Base-by-base conservation (phyloP, 2,797 vertebrate species). In the Hyperoplus lanceolatus region DNA sequence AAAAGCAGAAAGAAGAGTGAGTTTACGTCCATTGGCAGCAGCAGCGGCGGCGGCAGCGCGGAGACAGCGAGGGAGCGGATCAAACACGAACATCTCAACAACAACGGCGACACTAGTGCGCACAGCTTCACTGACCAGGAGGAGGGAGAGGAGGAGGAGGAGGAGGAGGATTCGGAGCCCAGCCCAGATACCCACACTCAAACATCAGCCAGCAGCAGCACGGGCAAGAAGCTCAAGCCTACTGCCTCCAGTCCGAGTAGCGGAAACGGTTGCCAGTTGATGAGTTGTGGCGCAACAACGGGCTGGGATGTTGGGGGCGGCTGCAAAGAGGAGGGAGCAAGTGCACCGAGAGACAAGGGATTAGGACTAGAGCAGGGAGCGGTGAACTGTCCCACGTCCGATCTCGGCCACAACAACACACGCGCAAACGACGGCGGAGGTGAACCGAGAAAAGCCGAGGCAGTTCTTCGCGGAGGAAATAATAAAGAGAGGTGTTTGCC, bases 1-100 rank as follows among this genome's bases (percentile, higher is more conserved):
- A 96, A 96, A 90, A 95, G 96, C 90, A 89, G 96, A 87, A 96
- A 96, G 83, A 94, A 89, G 87, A 92, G 87, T 83, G 95, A 95
- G 90, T 92, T 92, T 58, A 88, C 84, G 88, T 90, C 91, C 83
- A 79, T 84, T 83, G 85, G 85, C 62, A 14, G 80, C 80, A 45
- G 88, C 76, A 51, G 58, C 70, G 12, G 70, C 71, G 4, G 73
- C 67, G 36, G 77, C 79, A 6, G 88, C 80, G 81, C 87, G 76
- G 93, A 92, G 84, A 85, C 89, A 15, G 73, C 80, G 82, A 88
- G 75, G 77, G 91, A 93, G 76, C 84, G 83, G 80, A 84, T 72
- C 90, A 90, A 90, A 84, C 91, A 83, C 90, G 78, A 90, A 60
- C 81, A 71, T 65, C 66, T 70, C 80, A 90, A 89, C 89, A 93